Conservation (phyloP, 2,113 vertebrate species). For the Abramis brama region DNA sequence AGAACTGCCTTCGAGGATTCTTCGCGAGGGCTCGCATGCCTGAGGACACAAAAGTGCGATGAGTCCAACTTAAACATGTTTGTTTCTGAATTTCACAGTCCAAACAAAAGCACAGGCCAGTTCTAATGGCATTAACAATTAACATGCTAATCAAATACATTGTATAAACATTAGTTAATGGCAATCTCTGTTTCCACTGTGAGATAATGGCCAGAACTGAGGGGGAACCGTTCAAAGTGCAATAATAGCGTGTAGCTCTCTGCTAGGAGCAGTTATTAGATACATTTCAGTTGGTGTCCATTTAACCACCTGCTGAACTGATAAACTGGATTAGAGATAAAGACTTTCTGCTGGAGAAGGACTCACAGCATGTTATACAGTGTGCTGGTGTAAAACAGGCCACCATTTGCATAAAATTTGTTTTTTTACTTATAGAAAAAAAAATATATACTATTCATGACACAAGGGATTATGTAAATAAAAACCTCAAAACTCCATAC, state of each 20-base stretch:
- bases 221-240: slow-evolving; percentile 15
- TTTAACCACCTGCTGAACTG: slow-evolving; percentile 63
- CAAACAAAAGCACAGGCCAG: not conserved
- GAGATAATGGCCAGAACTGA: slow-evolving; percentile 19
- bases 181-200: not conserved
- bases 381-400: not conserved
- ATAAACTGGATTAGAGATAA: slow-evolving; percentile 61
- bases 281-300: slow-evolving; percentile 11
- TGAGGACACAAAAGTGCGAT: slow-evolving; percentile 41
- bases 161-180: not conserved
- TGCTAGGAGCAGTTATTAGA: slow-evolving; percentile 16
- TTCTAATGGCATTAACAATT: not conserved
- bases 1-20: slow-evolving; percentile 79
- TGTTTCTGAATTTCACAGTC: too few species aligned
- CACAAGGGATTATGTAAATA: not conserved
- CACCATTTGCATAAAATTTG: not conserved
- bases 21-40: slow-evolving; percentile 83
- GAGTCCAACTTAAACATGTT: not conserved
- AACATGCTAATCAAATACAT: not conserved
- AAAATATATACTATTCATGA: not conserved
- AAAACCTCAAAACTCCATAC: not conserved
- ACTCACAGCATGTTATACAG: not conserved
- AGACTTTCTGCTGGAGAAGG: slow-evolving; percentile 30
- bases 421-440: not conserved
- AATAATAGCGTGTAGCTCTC: not conserved